phyloP scores from a whole-genome alignment of 2,888 invertebrate species.

The Reticulitermes lucifugus region DNA sequence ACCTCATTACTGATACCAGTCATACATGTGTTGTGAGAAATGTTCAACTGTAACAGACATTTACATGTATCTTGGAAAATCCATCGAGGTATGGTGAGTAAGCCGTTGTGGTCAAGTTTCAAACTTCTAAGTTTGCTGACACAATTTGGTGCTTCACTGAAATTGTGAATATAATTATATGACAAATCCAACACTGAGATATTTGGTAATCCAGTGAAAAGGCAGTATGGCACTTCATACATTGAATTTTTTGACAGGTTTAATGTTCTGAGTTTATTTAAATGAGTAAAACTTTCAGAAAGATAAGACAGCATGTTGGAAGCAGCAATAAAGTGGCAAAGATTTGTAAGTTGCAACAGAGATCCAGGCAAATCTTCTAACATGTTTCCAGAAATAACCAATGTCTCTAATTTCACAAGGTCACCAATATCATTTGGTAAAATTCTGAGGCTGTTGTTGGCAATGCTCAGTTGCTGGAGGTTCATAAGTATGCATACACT shows the following conservation, averaged over 20 bases:
- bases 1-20: background rate
- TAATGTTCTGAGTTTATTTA: conserved; percentile 15
- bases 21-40: conserved; percentile 20
- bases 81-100: conserved; percentile 1
- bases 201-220: conserved; percentile 21
- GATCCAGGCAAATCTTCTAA: conserved; percentile 17
- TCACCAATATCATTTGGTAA: background rate
- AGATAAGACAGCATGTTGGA: conserved; percentile 6
- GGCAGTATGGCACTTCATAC: conserved; percentile 16
- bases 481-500: background rate
- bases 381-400: conserved; percentile 13
- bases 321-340: background rate
- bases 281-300: conserved; percentile 10
- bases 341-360: background rate
- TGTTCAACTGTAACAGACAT: background rate
- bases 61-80: background rate
- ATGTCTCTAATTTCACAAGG: background rate
- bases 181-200: conserved; percentile 27
- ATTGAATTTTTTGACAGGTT: background rate
- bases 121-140: conserved; percentile 10
- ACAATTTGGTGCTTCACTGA: conserved; percentile 22
- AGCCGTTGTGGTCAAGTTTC: background rate
- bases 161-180: conserved; percentile 19
- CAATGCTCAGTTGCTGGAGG: background rate
- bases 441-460: conserved; percentile 3